Evolutionary conservation across 2,797 vertebrate genomes (phyloP).

Genomic region (Bovichtus variegatus): DNA sequence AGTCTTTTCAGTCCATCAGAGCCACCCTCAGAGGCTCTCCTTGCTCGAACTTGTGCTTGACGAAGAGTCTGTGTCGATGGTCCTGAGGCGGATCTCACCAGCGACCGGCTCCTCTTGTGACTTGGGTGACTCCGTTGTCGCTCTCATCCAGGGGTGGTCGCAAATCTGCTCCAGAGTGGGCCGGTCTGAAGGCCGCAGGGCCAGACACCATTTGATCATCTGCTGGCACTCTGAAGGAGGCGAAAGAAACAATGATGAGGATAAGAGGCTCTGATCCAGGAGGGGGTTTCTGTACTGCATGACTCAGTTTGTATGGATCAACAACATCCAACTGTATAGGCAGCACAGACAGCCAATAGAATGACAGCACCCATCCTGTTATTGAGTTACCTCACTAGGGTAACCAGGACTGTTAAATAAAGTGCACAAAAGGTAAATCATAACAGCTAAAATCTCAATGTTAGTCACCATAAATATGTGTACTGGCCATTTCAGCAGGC

Average conservation of each 20-base stretch:
- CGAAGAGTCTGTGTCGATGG: conserved; percentile 90
- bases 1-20: conserved; percentile 69
- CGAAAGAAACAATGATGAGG: not conserved
- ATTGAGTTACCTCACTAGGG: conserved; percentile 10
- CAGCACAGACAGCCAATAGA: conserved; percentile 14
- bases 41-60: conserved; percentile 98
- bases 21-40: conserved; percentile 91
- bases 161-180: conserved; percentile 97
- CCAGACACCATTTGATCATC: conserved; percentile 97
- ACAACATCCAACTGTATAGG: conserved; percentile 15
- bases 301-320: conserved; percentile 38
- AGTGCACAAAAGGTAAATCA: conserved; percentile 19
- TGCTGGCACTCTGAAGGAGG: conserved; percentile 92
- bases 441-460: not conserved
- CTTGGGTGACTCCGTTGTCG: conserved; percentile 77
- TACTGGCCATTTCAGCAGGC: conserved; percentile 1
- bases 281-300: not conserved
- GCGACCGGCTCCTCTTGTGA: conserved; percentile 80
- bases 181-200: conserved; percentile 94
- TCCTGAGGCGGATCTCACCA: conserved; percentile 91
- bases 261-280: conserved; percentile 5
- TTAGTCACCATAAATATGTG: conserved; percentile 10
- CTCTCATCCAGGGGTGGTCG: conserved; percentile 95
- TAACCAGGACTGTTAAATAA: conserved; percentile 17
- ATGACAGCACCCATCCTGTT: conserved; percentile 19